Evolutionary conservation across 2,888 invertebrate species (phyloP), one percentile per base, ranked within the genome.

Genomic region (Calliphora vomitoria): DNA sequence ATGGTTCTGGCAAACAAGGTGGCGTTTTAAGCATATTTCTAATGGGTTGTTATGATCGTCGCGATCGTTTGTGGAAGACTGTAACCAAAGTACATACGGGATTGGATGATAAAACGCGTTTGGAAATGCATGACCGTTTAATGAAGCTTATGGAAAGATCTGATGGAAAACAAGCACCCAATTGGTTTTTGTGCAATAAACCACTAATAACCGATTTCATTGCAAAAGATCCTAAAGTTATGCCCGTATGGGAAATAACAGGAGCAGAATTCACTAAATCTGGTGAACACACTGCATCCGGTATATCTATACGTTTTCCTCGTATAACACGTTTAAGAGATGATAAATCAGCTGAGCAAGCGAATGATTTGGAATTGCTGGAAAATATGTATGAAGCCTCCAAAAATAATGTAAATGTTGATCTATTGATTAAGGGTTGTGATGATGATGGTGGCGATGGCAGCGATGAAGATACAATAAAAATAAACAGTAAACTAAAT

Each of bases 241-340:
- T 97, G 93, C 98, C 98, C 0, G 97, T 99, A 10, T 99, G 99
- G 98, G 98, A 99, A 94, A 98, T 99, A 84, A 97, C 98, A 0
- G 95, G 97, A 0, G 97, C 97, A 0, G 97, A 97, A 93, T 95
- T 97, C 89, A 96, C 97, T 3, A 96, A 96, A 92, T 96, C 97
- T 3, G 96, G 96, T 82, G 95, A 97, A 8, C 99, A 99, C 92
- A 98, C 98, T 1, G 98, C 98, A 0, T 96, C 97, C 90, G 98
- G 98, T 2, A 98, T 99, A 90, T 98, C 98, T 4, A 97, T 98
- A 66, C 95, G 99, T 78, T 99, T 99, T 94, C 99, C 99, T 0
- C 95, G 99, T 89, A 97, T 99, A 0, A 97, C 97, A 0, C 95
- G 95, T 89, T 96, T 98, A 88, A 95, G 99, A 79, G 94, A 95